A percentile compares a stretch with the other conserved stretches of the same genome.
Conservation (phyloP, 2,113 vertebrate species). For the Jaculus jaculus region DNA sequence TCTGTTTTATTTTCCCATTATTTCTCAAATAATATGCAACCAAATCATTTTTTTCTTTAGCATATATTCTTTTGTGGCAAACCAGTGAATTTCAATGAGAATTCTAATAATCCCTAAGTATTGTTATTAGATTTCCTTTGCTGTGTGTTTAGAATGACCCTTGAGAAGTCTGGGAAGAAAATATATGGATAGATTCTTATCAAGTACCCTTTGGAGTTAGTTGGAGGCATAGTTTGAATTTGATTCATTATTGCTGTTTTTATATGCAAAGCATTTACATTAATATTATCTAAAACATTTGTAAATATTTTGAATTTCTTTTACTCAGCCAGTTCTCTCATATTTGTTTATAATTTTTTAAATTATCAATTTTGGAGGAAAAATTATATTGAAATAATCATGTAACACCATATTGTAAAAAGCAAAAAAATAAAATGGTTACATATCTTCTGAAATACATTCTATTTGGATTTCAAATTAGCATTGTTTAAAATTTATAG, state of each 20-base stretch:
- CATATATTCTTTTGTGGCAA: conserved; percentile 40
- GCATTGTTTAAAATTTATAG: not conserved
- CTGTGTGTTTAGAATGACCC: conserved; percentile 15
- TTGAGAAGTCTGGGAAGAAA: conserved; percentile 40
- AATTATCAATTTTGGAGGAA: not conserved
- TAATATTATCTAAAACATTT: conserved; percentile 4
- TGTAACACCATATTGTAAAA: not conserved
- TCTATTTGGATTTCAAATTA: not conserved
- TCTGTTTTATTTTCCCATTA: conserved; percentile 54
- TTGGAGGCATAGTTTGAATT: conserved; percentile 22
- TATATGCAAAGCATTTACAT: not conserved
- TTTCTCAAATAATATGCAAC: conserved; percentile 57
- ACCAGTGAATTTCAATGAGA: conserved; percentile 78
- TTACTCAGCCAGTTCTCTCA: not conserved
- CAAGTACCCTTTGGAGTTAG: conserved; percentile 9
- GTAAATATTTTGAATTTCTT: conserved; percentile 2
- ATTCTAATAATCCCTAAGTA: conserved; percentile 72
- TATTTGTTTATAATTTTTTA: not conserved
- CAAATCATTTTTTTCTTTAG: conserved; percentile 40
- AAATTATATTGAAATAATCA: not conserved
- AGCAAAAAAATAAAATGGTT: not conserved
- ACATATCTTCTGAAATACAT: not conserved
- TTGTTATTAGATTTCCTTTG: conserved; percentile 69
- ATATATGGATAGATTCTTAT: conserved; percentile 31
- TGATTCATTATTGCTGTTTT: conserved; percentile 36